A percentile compares a stretch with the other conserved stretches of the same genome.
Conservation (phyloP, 2,797 vertebrate genomes). For the Danio albolineatus region DNA sequence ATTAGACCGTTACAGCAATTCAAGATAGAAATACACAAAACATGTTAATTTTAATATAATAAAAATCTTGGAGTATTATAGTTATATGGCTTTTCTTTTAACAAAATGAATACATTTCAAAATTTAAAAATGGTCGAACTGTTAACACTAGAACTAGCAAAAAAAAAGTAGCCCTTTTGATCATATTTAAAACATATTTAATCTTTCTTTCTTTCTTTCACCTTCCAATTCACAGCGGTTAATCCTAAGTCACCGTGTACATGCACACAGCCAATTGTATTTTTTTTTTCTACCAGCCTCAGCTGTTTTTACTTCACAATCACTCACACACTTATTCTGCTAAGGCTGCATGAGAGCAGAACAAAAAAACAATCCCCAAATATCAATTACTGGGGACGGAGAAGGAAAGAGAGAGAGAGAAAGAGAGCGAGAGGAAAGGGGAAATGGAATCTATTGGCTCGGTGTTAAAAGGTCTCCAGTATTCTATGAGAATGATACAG, state of each 20-base stretch:
- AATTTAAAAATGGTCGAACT: too few relatives aligned
- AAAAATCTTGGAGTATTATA: too few relatives aligned
- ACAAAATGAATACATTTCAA: too few relatives aligned
- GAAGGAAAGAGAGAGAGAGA: conserved; percentile 23
- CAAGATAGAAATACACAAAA: too few relatives aligned
- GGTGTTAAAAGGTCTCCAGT: conserved; percentile 52
- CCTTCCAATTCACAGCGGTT: conserved; percentile 32
- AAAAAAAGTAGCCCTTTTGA: too few relatives aligned
- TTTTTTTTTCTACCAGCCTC: conserved; percentile 50
- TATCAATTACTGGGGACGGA: conserved; percentile 58
- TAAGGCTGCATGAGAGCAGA: conserved; percentile 48
- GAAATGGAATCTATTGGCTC: conserved; percentile 47
- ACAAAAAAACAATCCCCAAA: conserved; percentile 54
- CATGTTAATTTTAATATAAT: too few relatives aligned
- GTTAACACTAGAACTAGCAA: too few relatives aligned
- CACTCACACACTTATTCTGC: conserved; percentile 56
- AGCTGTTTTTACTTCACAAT: conserved; percentile 59
- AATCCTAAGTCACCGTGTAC: conserved; percentile 50
- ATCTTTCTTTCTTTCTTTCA: background rate
- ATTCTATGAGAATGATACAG: conserved; percentile 56
- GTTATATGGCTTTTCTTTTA: too few relatives aligned
- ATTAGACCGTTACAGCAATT: too few relatives aligned
- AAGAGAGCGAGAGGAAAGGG: conserved; percentile 8
- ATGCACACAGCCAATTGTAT: conserved; percentile 51
- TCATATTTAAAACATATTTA: too few relatives aligned